Evolutionary conservation across 2,888 invertebrate genomes (phyloP).

Genomic region (Ariolimax columbianus): DNA sequence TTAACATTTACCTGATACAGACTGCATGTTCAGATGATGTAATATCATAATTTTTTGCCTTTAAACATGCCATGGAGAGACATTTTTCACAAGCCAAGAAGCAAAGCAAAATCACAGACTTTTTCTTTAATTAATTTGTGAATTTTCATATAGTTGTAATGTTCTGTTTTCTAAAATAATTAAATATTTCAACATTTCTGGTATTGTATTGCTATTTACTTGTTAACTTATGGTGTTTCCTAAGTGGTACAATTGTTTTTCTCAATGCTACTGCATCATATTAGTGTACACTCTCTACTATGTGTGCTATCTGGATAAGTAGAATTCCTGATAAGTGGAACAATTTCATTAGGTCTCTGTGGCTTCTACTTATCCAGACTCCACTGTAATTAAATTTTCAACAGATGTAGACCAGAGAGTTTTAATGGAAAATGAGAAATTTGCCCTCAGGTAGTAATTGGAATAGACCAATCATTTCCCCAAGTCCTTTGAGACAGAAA

Average conservation of each 20-base stretch:
- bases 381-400: too few species aligned
- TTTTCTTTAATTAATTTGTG: not conserved
- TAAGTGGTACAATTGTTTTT: constrained; percentile 3
- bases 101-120: not conserved
- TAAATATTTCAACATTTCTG: constrained; percentile 16
- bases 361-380: constrained; percentile 17
- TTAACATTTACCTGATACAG: constrained; percentile 11
- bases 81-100: constrained; percentile 7
- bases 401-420: too few species aligned
- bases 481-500: too few species aligned
- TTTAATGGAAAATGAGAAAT: too few species aligned
- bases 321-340: not conserved
- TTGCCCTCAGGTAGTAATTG: too few species aligned
- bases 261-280: not conserved
- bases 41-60: not conserved
- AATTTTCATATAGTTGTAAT: not conserved
- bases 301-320: not conserved
- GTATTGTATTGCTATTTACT: constrained; percentile 11
- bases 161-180: not conserved
- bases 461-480: too few species aligned
- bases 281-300: constrained; percentile 1
- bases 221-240: not conserved
- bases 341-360: not conserved
- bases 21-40: not conserved
- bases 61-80: too few species aligned